Percentiles rank a stretch among this genome's conserved stretches.
Conservation (phyloP, 2,797 vertebrate species). For the Columba guinea region DNA sequence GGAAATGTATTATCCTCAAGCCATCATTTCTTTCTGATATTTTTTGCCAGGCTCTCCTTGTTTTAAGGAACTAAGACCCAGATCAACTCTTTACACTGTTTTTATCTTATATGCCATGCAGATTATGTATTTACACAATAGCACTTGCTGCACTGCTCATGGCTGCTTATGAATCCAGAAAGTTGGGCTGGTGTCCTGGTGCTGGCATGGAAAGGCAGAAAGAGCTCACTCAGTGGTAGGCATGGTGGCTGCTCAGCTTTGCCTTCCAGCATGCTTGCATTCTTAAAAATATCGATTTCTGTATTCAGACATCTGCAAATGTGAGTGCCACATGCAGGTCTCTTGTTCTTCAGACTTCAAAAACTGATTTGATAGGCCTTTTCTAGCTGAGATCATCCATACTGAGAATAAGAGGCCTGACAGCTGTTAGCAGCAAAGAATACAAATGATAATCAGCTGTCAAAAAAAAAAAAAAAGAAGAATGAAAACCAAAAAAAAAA, state of each 20-base stretch:
- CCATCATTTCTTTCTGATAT: background rate
- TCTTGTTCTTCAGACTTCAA: constrained; percentile 1
- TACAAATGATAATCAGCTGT: constrained; percentile 25
- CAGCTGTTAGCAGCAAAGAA: constrained; percentile 9
- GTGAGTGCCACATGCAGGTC: background rate
- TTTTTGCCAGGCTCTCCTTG: background rate
- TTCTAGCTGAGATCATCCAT: background rate
- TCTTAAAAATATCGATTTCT: background rate
- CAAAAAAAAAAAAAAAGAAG: background rate
- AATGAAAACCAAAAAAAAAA: background rate
- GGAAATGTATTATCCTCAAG: background rate
- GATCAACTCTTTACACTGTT: fast-evolving
- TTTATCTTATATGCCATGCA: background rate
- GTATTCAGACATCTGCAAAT: background rate
- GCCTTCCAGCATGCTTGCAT: background rate
- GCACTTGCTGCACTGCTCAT: background rate
- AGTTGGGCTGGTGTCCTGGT: background rate
- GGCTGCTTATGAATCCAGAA: background rate
- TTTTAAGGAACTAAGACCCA: background rate
- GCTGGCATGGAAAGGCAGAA: background rate
- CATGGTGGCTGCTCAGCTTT: background rate
- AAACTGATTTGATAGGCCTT: constrained; percentile 1
- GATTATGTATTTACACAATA: background rate
- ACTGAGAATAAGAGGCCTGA: constrained; percentile 22
- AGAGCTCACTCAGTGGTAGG: background rate